Percentiles rank a stretch among this genome's conserved stretches.
phyloP scores from a whole-genome alignment of 2,888 invertebrate genomes.

The Acleris emargana region DNA sequence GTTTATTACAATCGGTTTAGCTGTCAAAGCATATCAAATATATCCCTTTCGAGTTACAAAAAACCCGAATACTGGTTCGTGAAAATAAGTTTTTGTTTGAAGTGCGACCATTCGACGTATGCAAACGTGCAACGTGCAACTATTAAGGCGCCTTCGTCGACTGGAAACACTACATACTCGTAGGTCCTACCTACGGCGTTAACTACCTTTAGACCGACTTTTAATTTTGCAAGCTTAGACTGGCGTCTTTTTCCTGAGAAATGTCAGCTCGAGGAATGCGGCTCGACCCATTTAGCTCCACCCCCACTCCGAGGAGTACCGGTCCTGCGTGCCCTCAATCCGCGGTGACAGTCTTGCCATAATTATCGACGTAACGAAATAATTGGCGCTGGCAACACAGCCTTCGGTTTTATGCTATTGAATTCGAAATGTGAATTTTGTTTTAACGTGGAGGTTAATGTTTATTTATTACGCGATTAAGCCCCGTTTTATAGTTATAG shows the following conservation, averaged over 20 bases:
- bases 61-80: too few relatives aligned
- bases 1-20: too few relatives aligned
- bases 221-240: constrained; percentile 2
- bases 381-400: constrained; percentile 14
- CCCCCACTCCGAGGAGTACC: constrained; percentile 16
- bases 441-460: too few relatives aligned
- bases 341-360: constrained; percentile 16
- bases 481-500: too few relatives aligned
- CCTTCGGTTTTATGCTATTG: background rate
- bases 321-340: constrained; percentile 21
- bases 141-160: background rate
- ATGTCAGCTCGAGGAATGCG: constrained; percentile 18
- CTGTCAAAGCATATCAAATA: too few relatives aligned
- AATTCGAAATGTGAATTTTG: background rate
- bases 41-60: too few relatives aligned
- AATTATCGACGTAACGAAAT: constrained; percentile 16
- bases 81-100: too few relatives aligned
- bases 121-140: too few relatives aligned
- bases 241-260: constrained; percentile 18
- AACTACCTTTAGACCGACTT: background rate
- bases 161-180: background rate
- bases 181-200: background rate
- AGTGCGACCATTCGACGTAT: too few relatives aligned
- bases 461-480: too few relatives aligned
- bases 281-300: constrained; percentile 22